Base-by-base conservation (phyloP, 2,888 invertebrate genomes). In the Trypoxylon attenuatum region DNA sequence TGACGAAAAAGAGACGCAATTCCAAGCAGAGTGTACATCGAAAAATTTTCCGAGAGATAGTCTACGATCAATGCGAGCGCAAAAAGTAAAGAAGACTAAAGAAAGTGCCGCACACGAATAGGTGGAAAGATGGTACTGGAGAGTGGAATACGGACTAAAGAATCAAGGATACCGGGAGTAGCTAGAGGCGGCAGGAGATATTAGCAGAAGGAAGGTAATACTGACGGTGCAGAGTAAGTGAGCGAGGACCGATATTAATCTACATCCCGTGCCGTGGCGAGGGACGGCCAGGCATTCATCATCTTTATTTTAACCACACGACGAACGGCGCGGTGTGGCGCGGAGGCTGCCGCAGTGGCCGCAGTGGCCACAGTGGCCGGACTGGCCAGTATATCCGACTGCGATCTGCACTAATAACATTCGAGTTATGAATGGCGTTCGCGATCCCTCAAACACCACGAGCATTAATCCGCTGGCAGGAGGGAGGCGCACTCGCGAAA, bases 251-350 rank as follows among this genome's bases (percentile, higher is more conserved):
- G 83, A 83, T 83, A 82, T 83, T 77, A 82, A 83, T 84, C 84
- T 82, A 73, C 81, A 80, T 81, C 78, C 73, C 76, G 69, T 55
- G 47, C 69, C 64, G 72, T 64, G 70, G 73, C 78, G 73, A 76
- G 76, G 79, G 79, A 77, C 77, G 76, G 72, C 69, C 68, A 72
- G 59, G 77, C 82, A 84, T 85, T 83, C 80, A 81, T 84, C 84
- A 84, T 83, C 83, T 82, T 83, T 83, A 83, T 84, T 84, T 84
- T 83, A 83, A 83, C 82, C 81, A 79, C 79, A 79, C 81, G 79
- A 81, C 71, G 69, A 70, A 55, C 76, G 71, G 52, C 74, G 57
- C 73, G 77, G 76, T 81, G n/a, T n/a, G n/a, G n/a, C n/a, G n/a
- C n/a, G n/a, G n/a, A n/a, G n/a, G n/a, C n/a, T n/a, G n/a, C n/a